A percentile compares a stretch with the other conserved stretches of the same genome.
phyloP scores from a whole-genome alignment of 1,140 invertebrate genomes.

The Drosophila saltans region DNA sequence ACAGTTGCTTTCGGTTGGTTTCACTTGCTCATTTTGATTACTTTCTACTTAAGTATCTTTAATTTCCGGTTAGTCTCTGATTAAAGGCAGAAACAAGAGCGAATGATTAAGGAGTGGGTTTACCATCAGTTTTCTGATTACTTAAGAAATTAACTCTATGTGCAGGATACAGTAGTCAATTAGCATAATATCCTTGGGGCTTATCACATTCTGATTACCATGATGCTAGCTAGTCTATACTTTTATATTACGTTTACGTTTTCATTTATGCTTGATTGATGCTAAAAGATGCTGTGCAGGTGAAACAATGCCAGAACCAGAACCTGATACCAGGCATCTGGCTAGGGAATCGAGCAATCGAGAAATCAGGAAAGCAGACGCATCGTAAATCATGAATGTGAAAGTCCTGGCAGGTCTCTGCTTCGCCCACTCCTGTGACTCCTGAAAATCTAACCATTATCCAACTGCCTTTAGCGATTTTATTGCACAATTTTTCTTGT shows the following conservation, averaged over 20 bases:
- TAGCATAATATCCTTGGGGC: conserved; percentile 62
- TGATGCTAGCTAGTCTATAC: conserved; percentile 26
- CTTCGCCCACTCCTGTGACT: not conserved
- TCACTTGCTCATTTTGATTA: conserved; percentile 3
- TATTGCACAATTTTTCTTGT: conserved; percentile 61
- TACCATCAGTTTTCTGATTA: not conserved
- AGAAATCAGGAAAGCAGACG: conserved; percentile 15
- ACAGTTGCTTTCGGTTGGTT: conserved; percentile 2
- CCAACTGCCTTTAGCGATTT: conserved; percentile 52
- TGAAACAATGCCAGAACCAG: conserved; percentile 28
- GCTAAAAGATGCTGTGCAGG: conserved; percentile 46
- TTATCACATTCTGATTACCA: conserved; percentile 53
- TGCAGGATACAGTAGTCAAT: conserved; percentile 38
- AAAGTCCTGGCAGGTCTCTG: conserved; percentile 45
- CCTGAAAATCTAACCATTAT: conserved; percentile 47
- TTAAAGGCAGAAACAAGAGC: not conserved
- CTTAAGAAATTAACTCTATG: conserved; percentile 11
- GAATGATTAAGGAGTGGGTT: not conserved
- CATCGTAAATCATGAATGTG: conserved; percentile 76
- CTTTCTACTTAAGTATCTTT: conserved; percentile 8
- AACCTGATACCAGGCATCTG: conserved; percentile 34
- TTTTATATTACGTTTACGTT: conserved; percentile 29
- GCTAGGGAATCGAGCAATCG: conserved; percentile 56
- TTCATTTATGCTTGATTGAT: conserved; percentile 70
- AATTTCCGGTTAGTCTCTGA: conserved; percentile 36